Base-by-base conservation (phyloP, 1,140 invertebrate genomes). In the Drosophila neocordata region DNA sequence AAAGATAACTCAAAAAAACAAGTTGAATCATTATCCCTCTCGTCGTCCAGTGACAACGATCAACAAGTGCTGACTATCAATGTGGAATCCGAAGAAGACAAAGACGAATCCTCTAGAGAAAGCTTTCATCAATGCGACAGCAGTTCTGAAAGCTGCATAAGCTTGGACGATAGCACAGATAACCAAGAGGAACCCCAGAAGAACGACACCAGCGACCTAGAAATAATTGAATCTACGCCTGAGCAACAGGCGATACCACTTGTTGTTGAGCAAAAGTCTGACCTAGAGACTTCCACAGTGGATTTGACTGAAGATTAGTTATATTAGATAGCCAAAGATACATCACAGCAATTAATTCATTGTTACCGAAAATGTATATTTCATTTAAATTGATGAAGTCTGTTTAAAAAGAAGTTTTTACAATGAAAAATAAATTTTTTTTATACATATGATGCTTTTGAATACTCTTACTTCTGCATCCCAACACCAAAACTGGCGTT, bases 261-360 rank as follows among this genome's bases (percentile, higher is more conserved):
- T 20, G 44, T 44, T 24, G 7, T 27, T 1, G 12, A 41, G n/a
- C 20, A 77, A 59, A 41, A 71, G 20, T 44, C 38, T 7, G 34
- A 34, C 0, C 9, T 12, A 18, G 12, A 20, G 18, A 13, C 13
- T 34, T 34, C 3, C 12, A 65, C 77, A 22, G 81, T 84, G 35
- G 80, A 84, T 69, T 75, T 84, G 64, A 84, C 81, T 69, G 77
- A 77, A 22, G 73, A 81, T 61, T 76, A 75, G 34, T 38, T 34
- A 37, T 13, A 55, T 41, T 20, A 41, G 15, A 57, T 31, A 44
- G 24, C 22, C n/a, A 41, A 38, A 60, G 6, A 22, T 20, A 48
- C 22, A 38, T 35, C 15, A 22, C 64, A 48, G 20, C 20, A 18
- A 24, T 18, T 9, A 5, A 11, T 12, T 56, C 9, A 22, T 11